A percentile compares a stretch with the other conserved stretches of the same genome.
phyloP scores from a whole-genome alignment of 2,888 invertebrate genomes.

The Lasioglossum lativentre region DNA sequence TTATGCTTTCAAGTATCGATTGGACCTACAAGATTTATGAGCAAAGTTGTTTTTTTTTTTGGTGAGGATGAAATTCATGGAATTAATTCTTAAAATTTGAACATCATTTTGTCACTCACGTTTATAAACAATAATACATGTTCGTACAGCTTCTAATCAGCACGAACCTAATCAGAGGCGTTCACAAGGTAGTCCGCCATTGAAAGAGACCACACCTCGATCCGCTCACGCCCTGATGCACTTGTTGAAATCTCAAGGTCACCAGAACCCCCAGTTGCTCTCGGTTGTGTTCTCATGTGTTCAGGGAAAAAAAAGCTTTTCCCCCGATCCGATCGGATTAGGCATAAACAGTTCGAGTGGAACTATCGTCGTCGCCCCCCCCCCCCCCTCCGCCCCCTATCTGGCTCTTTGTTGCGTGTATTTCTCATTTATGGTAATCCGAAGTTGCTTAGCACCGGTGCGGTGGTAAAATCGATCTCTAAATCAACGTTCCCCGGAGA shows the following conservation, averaged over 20 bases:
- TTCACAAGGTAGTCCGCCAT: background rate
- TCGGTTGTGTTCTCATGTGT: background rate
- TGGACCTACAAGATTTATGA: background rate
- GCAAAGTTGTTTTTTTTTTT: background rate
- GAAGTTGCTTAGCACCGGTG: slow-evolving; percentile 5
- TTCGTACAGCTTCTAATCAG: too few species aligned
- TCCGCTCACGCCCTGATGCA: slow-evolving; percentile 22
- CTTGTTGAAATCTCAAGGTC: slow-evolving; percentile 44
- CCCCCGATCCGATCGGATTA: background rate
- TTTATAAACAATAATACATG: too few species aligned
- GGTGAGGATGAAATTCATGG: background rate
- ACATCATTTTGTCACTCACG: too few species aligned
- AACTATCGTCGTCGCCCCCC: background rate
- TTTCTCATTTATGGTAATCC: slow-evolving; percentile 35
- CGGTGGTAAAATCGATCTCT: slow-evolving; percentile 41
- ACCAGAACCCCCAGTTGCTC: background rate
- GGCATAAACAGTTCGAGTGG: background rate
- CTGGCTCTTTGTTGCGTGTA: background rate
- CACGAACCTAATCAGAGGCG: background rate
- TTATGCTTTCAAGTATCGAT: background rate
- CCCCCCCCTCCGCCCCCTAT: background rate
- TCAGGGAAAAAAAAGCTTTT: background rate
- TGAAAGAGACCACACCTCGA: slow-evolving; percentile 1
- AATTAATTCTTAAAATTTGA: too few species aligned
- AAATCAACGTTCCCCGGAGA: slow-evolving; percentile 34